phyloP scores from a whole-genome alignment of 2,113 vertebrate genomes.

The Trematocara zebra region DNA sequence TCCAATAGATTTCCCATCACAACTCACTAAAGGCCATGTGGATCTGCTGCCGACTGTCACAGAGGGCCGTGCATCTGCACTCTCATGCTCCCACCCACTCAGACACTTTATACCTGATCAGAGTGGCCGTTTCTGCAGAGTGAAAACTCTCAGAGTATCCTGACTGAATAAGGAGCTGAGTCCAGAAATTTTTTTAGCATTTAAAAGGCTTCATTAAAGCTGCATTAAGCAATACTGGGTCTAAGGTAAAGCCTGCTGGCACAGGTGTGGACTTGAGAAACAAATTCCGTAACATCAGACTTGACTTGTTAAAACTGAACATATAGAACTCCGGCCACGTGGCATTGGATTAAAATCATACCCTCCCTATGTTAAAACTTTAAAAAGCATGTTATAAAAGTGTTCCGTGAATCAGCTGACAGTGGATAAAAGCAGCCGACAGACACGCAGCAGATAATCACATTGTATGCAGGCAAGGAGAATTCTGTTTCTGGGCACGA shows the following conservation, averaged over 20 bases:
- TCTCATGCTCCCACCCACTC: not conserved
- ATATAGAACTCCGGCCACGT: not conserved
- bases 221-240: not conserved
- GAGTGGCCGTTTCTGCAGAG: conserved; percentile 2
- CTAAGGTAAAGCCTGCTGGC: not conserved
- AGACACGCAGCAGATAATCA: not conserved
- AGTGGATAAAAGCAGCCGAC: not conserved
- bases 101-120: not conserved
- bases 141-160: not conserved
- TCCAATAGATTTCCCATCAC: conserved; percentile 19
- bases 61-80: not conserved
- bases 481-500: not conserved
- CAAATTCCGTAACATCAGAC: not conserved
- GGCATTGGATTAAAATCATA: not conserved
- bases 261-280: not conserved
- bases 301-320: not conserved
- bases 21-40: not conserved
- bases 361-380: not conserved
- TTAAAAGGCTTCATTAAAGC: not conserved
- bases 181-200: not conserved
- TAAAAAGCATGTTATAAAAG: not conserved
- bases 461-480: not conserved
- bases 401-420: not conserved
- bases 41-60: not conserved
- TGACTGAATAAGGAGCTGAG: not conserved